Conservation (phyloP, 1,140 invertebrate species). For the Drosophila teissieri region DNA sequence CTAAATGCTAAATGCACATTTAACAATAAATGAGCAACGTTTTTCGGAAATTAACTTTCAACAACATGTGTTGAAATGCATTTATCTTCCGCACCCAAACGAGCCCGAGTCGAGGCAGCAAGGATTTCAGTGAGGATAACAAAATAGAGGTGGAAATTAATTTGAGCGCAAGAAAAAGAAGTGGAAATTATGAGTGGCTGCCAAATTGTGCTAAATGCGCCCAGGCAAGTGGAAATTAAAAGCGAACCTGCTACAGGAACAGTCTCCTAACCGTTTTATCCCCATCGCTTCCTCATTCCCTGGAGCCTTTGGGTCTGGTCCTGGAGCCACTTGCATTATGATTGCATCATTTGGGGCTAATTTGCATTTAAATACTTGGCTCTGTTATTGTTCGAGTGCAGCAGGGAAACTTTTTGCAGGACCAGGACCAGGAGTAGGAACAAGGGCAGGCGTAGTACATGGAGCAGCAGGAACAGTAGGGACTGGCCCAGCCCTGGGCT, state of each 20-base stretch:
- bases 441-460: neutral
- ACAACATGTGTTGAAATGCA: slow-evolving; percentile 81
- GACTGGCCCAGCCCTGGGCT: slow-evolving; percentile 21
- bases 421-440: neutral
- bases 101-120: slow-evolving; percentile 5
- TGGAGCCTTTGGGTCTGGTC: slow-evolving; percentile 31
- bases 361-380: slow-evolving; percentile 81
- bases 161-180: slow-evolving; percentile 42
- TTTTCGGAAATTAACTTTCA: slow-evolving; percentile 81
- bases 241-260: slow-evolving; percentile 40
- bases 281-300: neutral
- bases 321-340: slow-evolving; percentile 73
- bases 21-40: slow-evolving; percentile 76
- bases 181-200: slow-evolving; percentile 61
- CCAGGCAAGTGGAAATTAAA: slow-evolving; percentile 71
- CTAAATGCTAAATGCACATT: slow-evolving; percentile 74
- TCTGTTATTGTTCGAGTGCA: slow-evolving; percentile 79
- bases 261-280: slow-evolving; percentile 12
- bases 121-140: slow-evolving; percentile 1
- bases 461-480: neutral
- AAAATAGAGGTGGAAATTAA: slow-evolving; percentile 78
- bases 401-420: slow-evolving; percentile 60
- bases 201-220: slow-evolving; percentile 80
- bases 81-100: slow-evolving; percentile 73
- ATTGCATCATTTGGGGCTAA: slow-evolving; percentile 82